A percentile compares a stretch with the other conserved stretches of the same genome.
phyloP scores from a whole-genome alignment of 2,113 vertebrate species.

The Bothrops jararaca region DNA sequence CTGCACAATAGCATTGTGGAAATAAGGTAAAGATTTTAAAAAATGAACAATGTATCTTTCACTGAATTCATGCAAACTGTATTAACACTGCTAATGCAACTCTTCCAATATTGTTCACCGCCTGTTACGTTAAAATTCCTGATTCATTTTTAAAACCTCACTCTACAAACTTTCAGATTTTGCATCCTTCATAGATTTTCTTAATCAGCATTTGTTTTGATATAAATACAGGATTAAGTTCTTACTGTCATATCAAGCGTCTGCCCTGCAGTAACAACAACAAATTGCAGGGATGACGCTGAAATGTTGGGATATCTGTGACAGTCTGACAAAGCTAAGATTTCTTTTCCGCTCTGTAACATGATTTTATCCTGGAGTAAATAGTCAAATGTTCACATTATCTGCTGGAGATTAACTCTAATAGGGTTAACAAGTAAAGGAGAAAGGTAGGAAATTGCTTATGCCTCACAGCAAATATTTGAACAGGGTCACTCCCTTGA shows the following conservation, averaged over 20 bases:
- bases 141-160: background rate
- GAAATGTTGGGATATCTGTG: background rate
- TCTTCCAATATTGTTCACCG: background rate
- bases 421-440: conserved; percentile 42
- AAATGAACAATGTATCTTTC: background rate
- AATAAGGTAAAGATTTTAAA: background rate
- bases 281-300: background rate
- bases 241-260: background rate
- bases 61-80: background rate
- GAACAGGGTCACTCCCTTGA: conserved; percentile 28
- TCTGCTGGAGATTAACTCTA: conserved; percentile 46
- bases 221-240: background rate
- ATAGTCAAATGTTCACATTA: conserved; percentile 39
- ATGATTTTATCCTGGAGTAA: conserved; percentile 22
- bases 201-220: background rate
- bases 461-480: conserved; percentile 42
- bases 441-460: conserved; percentile 57
- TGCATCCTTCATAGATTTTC: background rate
- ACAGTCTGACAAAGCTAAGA: conserved; percentile 32
- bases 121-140: background rate
- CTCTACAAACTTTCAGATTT: background rate
- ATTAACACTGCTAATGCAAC: background rate
- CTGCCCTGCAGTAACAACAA: background rate
- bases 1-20: background rate
- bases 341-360: conserved; percentile 26